These are phyloP conservation scores for Parochlus steinenii DNA, from an alignment of 2,888 invertebrate species.

Conservation along the genomic window DNA sequence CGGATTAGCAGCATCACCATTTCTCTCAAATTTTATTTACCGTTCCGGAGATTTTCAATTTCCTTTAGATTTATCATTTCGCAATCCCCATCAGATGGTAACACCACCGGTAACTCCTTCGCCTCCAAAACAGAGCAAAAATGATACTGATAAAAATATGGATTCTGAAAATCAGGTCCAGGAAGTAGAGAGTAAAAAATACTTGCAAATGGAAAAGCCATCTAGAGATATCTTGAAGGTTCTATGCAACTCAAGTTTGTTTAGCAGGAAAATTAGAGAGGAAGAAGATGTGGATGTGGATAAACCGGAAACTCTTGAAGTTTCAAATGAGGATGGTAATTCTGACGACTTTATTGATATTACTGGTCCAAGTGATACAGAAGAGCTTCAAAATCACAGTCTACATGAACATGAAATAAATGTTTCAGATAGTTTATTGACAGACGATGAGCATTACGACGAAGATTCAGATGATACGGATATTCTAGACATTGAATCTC, in stretches of 20 bases:
- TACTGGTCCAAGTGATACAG: conserved; percentile 8
- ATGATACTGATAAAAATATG: conserved; percentile 22
- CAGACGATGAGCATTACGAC: conserved; percentile 5
- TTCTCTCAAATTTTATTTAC: conserved; percentile 15
- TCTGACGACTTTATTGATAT: conserved; percentile 10
- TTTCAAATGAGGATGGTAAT: conserved; percentile 1
- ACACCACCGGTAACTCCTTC: conserved; percentile 31
- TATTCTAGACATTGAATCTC: conserved; percentile 10
- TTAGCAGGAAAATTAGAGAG: no score
- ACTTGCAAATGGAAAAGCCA: conserved; percentile 10
- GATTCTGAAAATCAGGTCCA: no score
- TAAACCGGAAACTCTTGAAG: no score
- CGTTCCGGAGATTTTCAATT: conserved; percentile 19
- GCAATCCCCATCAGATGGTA: conserved; percentile 24
- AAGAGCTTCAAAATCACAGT: conserved; percentile 1
- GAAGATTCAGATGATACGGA: conserved; percentile 1
- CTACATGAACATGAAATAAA: no score
- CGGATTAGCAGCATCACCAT: no score
- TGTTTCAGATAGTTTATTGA: conserved; percentile 4
- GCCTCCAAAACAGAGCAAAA: conserved; percentile 26
- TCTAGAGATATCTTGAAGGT: not conserved
- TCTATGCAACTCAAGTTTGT: no score
- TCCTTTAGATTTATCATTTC: conserved; percentile 28
- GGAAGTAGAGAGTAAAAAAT: conserved; percentile 11
- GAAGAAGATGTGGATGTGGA: no score